These are phyloP conservation scores for Sebastes trivittatus DNA, from an alignment of 2,797 vertebrate genomes.

Conservation along the genomic window DNA sequence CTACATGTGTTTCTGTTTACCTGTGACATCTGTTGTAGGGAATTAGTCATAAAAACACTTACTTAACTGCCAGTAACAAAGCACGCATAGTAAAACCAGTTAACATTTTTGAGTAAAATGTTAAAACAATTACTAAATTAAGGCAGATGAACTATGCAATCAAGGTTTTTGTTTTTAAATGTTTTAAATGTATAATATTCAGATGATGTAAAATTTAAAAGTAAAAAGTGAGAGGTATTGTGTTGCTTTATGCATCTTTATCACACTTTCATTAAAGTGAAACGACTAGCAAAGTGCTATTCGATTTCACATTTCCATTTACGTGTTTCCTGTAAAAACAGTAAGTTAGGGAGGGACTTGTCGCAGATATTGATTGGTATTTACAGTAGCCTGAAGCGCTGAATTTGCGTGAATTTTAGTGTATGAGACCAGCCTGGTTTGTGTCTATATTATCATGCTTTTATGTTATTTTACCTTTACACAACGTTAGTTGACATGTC, in stretches of 20 bases:
- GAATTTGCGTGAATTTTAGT: not conserved
- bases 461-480: too few relatives aligned
- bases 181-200: not conserved
- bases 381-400: not conserved
- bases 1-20: conserved; percentile 81
- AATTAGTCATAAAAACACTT: conserved; percentile 59
- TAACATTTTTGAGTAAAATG: conserved; percentile 6
- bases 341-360: not conserved
- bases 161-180: not conserved
- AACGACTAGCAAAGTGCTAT: not conserved
- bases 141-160: not conserved
- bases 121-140: not conserved
- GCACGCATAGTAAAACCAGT: conserved; percentile 28
- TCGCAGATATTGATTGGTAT: not conserved
- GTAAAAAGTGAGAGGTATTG: not conserved
- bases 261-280: not conserved
- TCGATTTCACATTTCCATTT: not conserved
- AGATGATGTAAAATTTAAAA: not conserved
- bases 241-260: not conserved
- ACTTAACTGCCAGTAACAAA: conserved; percentile 40
- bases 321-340: not conserved
- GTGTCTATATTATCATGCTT: too few relatives aligned
- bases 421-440: too few relatives aligned
- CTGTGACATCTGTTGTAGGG: conserved; percentile 62
- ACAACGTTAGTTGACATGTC: too few relatives aligned